Percentiles rank a stretch among this genome's conserved stretches.
Evolutionary conservation across 2,113 vertebrate species (phyloP).

Genomic region (Chascanopsetta lugubris): DNA sequence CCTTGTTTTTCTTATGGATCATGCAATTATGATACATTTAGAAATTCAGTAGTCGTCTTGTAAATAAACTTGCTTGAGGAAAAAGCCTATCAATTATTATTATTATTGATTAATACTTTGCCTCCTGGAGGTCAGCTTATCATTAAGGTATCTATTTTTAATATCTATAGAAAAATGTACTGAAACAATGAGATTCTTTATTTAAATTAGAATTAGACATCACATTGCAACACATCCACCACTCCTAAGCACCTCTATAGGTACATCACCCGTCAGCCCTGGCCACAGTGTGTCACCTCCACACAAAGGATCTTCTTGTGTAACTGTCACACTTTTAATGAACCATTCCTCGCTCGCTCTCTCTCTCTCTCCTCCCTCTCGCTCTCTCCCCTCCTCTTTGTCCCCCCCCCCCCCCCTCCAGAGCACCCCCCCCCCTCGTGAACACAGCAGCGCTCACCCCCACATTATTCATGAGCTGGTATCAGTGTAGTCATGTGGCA

Average conservation of each 20-base stretch:
- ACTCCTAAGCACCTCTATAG: conserved; percentile 4
- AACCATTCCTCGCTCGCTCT: conserved; percentile 85
- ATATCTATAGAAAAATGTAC: too few species aligned
- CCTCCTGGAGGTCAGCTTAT: too few species aligned
- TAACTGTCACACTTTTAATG: conserved; percentile 87
- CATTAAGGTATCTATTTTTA: too few species aligned
- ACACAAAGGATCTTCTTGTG: conserved; percentile 88
- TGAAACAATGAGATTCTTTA: background rate
- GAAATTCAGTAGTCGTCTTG: too few species aligned
- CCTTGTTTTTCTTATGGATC: too few species aligned
- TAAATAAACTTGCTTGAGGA: too few species aligned
- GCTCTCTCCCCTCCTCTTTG: conserved; percentile 73
- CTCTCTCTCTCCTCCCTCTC: conserved; percentile 74
- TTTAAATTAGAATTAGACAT: conserved; percentile 7
- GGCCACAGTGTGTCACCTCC: conserved; percentile 16
- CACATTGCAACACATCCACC: background rate
- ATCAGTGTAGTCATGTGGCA: conserved; percentile 93
- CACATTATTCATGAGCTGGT: conserved; percentile 95
- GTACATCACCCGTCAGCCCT: conserved; percentile 3
- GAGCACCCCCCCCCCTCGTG: conserved; percentile 86
- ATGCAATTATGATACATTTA: too few species aligned
- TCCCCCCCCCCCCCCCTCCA: conserved; percentile 83
- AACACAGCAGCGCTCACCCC: conserved; percentile 85
- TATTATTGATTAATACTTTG: too few species aligned
- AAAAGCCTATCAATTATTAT: too few species aligned